phyloP scores from a whole-genome alignment of 2,797 vertebrate genomes.

The Lepus oiostolus region DNA sequence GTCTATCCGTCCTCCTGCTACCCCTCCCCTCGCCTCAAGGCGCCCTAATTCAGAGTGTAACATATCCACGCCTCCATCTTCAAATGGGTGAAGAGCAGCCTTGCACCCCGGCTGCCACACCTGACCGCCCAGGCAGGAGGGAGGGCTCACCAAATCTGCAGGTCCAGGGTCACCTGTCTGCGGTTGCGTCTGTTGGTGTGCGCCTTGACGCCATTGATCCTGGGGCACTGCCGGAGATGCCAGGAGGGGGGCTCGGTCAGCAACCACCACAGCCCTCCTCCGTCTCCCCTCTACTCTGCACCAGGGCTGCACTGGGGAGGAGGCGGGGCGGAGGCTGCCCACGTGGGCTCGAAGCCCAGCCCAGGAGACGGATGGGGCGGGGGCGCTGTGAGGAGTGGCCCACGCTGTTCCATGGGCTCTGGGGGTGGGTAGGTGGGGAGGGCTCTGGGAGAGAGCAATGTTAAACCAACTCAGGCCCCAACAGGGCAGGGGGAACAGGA shows the following conservation, averaged over 20 bases:
- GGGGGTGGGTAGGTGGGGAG: background rate
- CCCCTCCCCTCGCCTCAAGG: background rate
- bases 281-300: background rate
- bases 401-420: background rate
- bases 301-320: background rate
- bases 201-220: slow-evolving; percentile 93
- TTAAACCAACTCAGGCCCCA: background rate
- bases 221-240: slow-evolving; percentile 91
- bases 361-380: background rate
- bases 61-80: background rate
- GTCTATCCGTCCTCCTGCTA: background rate
- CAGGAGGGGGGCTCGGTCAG: background rate
- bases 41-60: background rate
- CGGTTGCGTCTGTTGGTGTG: slow-evolving; percentile 93
- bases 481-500: background rate
- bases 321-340: background rate
- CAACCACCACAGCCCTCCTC: background rate
- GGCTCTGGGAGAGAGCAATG: background rate
- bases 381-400: background rate
- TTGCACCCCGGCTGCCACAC: background rate
- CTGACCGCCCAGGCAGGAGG: fast-evolving
- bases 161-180: slow-evolving; percentile 94
- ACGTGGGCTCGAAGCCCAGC: background rate
- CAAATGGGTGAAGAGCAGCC: background rate
- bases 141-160: slow-evolving; percentile 92